A percentile compares a stretch with the other conserved stretches of the same genome.
Evolutionary conservation across 2,113 vertebrate genomes (phyloP).

Genomic region (Catagonus wagneri): DNA sequence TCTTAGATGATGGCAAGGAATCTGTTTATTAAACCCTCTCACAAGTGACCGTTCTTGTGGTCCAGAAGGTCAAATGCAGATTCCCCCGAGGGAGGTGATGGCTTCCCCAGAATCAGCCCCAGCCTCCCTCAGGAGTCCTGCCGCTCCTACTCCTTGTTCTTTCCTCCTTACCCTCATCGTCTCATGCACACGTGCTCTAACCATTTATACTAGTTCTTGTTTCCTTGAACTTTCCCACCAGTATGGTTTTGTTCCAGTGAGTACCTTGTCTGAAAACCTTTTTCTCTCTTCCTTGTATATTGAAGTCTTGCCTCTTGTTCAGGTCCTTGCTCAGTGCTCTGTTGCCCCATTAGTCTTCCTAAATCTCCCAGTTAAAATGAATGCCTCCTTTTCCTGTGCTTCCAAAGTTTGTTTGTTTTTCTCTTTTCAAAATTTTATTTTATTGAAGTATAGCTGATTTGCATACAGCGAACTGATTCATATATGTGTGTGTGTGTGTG

Average conservation of each 20-base stretch:
- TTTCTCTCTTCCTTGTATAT: background rate
- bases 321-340: background rate
- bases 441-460: too few species aligned
- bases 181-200: background rate
- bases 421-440: too few species aligned
- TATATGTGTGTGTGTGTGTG: too few species aligned
- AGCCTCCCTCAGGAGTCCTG: background rate
- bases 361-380: slow-evolving; percentile 21
- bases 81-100: background rate
- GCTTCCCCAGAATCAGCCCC: background rate
- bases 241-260: background rate
- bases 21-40: background rate
- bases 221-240: background rate
- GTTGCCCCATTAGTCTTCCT: background rate
- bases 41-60: background rate
- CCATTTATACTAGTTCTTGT: background rate
- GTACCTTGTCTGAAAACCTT: background rate
- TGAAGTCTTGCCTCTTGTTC: background rate
- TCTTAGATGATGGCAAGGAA: background rate
- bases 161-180: background rate
- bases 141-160: background rate
- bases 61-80: background rate
- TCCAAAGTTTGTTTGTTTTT: background rate
- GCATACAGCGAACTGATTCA: too few species aligned
- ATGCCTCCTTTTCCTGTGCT: background rate